Evolutionary conservation across 2,797 vertebrate genomes (phyloP), one percentile per base, ranked within the genome.

Genomic region (Tokudaia muenninki): DNA sequence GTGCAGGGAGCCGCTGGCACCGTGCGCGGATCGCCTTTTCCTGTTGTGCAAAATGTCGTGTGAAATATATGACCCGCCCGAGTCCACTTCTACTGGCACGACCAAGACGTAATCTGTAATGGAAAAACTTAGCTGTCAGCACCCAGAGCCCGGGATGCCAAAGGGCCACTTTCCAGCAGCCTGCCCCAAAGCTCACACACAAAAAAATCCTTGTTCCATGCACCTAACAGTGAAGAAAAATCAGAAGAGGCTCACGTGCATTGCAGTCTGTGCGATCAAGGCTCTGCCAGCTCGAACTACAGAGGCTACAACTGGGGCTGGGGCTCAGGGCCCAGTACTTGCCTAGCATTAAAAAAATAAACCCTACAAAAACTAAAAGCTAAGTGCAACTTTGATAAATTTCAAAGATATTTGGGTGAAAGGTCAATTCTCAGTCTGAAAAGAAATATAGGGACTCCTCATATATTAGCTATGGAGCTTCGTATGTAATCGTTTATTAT

Each of bases 31-130:
- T 98, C 99, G 99, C 97, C 98, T 99, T 97, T 96, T 99, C 98
- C 99, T 99, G 98, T 98, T 98, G 98, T 99, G 98, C 98, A 98
- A 98, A 98, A 99, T 98, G 96, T 99, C 98, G 13, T 99, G 99
- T 17, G 99, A 99, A 97, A 99, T 97, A 97, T 99, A 99, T 0
- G 96, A 97, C 94, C 99, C 99, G 7, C 98, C 98, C 34, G 99
- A 98, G 98, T 99, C 99, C 98, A 99, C 99, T 98, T 99, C 99
- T 81, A 99, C 98, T 0, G 99, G 99, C 2, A 99, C 99, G 93
- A 99, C 99, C 98, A 99, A 99, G 97, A 99, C 97, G 26, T 99
- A 99, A 98, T 99, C 99, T 99, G 99, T 50, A 98, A 98, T 0
- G 98, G n/a, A 98, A 95, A 97, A 96, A 94, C 79, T 72, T 2